These are phyloP conservation scores for Gallinago media DNA, from an alignment of 2,113 vertebrate genomes.

Conservation along the genomic window DNA sequence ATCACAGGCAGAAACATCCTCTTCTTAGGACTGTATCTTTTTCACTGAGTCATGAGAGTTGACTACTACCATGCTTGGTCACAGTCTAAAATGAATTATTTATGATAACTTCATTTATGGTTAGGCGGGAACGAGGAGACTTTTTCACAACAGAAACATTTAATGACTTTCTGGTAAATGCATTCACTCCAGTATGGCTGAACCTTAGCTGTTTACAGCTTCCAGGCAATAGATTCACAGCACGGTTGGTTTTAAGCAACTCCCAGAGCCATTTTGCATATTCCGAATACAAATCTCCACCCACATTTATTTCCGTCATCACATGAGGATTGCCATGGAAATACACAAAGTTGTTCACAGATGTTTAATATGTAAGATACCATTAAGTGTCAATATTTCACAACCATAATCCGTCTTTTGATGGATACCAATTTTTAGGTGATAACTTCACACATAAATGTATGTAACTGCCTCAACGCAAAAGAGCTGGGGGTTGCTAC, in stretches of 20 bases:
- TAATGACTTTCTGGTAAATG: not conserved
- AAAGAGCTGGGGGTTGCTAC: not conserved
- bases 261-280: not conserved
- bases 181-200: not conserved
- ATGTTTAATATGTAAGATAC: not conserved
- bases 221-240: not conserved
- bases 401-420: not conserved
- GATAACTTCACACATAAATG: not conserved
- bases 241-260: not conserved
- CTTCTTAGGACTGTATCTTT: not conserved
- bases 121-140: not conserved
- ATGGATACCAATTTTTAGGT: not conserved
- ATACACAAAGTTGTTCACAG: not conserved
- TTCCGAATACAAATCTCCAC: not conserved
- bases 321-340: not conserved
- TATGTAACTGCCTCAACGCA: not conserved
- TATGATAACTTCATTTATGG: not conserved
- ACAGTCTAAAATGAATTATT: constrained; percentile 9
- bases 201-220: not conserved
- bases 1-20: not conserved
- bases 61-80: not conserved
- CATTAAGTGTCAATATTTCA: not conserved
- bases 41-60: not conserved
- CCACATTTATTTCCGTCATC: not conserved
- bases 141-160: not conserved